Base-by-base conservation (phyloP, 1,140 invertebrate genomes). In the Drosophila guanche region DNA sequence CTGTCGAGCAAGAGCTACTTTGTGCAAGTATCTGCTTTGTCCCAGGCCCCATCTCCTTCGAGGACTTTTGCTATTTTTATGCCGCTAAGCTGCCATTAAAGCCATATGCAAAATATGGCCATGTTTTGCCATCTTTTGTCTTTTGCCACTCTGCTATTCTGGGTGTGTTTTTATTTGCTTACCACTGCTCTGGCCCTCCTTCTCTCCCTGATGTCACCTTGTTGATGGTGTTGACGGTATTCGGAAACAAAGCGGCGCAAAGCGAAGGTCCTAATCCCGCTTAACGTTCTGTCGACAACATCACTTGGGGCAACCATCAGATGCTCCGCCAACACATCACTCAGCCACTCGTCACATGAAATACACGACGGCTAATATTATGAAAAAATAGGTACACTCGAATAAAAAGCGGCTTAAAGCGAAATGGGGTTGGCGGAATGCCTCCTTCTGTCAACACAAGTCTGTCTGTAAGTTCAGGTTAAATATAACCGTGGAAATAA, bases 31-130 rank as follows among this genome's bases (percentile, higher is more conserved):
- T 56, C 62, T 58, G 16, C 61, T 77, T 80, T 77, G 77, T 86
- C 61, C 48, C 29, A 6, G 5, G 5, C 10, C 22, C 1, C 22
- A 10, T 6, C 5, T 14, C 12, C 0, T 23, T 16, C 16, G 66
- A 61, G 68, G 81, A 78, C 69, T 81, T 85, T 74, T 86, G 81
- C 81, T 77, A 86, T 85, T 86, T 86, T 85, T 86, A 86, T 52
- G 83, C 72, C 72, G 60, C 72, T 85, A 81, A 85, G 81, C 74
- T 47, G 73, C 70, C 75, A 85, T 85, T 85, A 86, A 86, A 81
- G 81, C 73, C 81, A 81, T 85, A 85, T 85, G 81, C 74, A 86
- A 88, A 86, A 73, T 73, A 75, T 71, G 55, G 57, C 57, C 68
- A 57, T 45, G 66, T 69, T 69, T 67, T 37, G 33, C 10, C 33